Evolutionary conservation across 2,113 vertebrate genomes (phyloP), one percentile per base, ranked within the genome.

Genomic region (Nothobranchius kuhntae): DNA sequence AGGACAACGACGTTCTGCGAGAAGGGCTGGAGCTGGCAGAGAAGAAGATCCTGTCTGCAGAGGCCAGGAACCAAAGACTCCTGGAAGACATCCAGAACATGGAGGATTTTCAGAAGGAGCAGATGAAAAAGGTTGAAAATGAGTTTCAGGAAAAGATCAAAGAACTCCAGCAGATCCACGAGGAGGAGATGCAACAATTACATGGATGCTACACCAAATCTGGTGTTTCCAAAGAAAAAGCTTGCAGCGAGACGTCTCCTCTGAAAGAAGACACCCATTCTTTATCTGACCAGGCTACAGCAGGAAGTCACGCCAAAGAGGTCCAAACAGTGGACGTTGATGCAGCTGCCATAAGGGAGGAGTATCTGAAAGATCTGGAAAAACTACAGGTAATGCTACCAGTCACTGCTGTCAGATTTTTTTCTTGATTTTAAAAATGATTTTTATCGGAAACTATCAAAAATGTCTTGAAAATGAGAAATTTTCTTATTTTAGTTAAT

Each of bases 71-170:
- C 77, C 94, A 93, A 56, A 88, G 91, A 26, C 78, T 94, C 0
- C 79, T 91, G 36, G 88, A 87, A 0, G 93, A 95, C 53, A 91
- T 92, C 59, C 83, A 91, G 80, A 91, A 87, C 67, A 84, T 93
- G 45, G 91, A 95, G 73, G 83, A 47, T n/a, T 86, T 84, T 40
- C 94, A 95, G 1, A 53, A 91, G 30, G 91, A 94, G 67, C 91
- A 93, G 71, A 93, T 94, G 69, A 90, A 94, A 53, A 92, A 83
- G 6, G 87, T 97, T 53, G 95, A 98, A 77, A 83, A 81, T 0
- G 92, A 91, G 56, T 96, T 95, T 80, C 94, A 96, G 63, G 90
- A 91, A 57, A 96, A 96, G 86, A 90, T 97, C 66, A 90, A 81
- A 55, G 94, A 96, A 53, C 90, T 96, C 62, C 95, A 95, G 74